Evolutionary conservation across 2,888 invertebrate genomes (phyloP).

Genomic region (Cantharis flavilabris): DNA sequence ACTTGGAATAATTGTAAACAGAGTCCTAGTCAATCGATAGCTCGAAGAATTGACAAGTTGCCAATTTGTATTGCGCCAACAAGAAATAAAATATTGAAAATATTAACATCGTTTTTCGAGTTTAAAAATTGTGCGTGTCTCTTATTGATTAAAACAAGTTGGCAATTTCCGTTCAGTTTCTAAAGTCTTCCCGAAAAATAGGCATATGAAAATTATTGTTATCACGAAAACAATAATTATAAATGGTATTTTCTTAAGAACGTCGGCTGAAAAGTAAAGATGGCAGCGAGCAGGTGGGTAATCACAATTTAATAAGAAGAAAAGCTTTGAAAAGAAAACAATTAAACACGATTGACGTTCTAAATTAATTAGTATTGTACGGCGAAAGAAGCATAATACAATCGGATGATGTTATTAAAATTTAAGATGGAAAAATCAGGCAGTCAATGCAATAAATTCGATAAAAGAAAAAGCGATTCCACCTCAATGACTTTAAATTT

Average conservation of each 20-base stretch:
- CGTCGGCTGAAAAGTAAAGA: neutral
- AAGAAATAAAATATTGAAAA: neutral
- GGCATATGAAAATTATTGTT: neutral
- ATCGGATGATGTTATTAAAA: neutral
- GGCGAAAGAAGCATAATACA: neutral
- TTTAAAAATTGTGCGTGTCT: neutral
- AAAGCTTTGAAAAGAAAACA: neutral
- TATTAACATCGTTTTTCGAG: neutral
- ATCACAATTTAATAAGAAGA: neutral
- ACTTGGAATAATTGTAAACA: neutral
- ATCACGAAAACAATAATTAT: neutral
- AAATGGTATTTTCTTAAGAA: neutral
- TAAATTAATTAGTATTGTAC: neutral
- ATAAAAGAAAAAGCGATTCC: neutral
- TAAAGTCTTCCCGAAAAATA: neutral
- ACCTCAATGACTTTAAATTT: neutral
- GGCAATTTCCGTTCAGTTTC: neutral
- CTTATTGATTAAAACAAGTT: neutral
- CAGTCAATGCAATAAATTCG: neutral
- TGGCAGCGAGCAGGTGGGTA: neutral
- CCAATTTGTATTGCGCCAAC: neutral
- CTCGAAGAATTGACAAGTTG: neutral
- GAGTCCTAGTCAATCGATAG: neutral
- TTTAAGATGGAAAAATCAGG: neutral
- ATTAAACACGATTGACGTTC: neutral